Evolutionary conservation across 2,113 vertebrate species (phyloP), one percentile per base, ranked within the genome.

Genomic region (Neotragus moschatus): DNA sequence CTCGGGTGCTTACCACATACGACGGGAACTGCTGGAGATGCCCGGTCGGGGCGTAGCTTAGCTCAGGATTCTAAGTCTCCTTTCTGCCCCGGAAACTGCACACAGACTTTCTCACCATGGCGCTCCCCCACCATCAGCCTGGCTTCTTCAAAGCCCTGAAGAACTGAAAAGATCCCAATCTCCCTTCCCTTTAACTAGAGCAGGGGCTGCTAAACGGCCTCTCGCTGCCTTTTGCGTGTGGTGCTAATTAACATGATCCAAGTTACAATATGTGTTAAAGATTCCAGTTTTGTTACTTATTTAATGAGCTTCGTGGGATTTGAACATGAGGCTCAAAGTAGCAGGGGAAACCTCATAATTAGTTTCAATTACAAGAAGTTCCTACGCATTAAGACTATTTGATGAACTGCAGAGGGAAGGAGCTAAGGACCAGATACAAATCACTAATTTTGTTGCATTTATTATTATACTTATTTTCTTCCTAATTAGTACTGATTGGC

Each of bases 241-340:
- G 97, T 98, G 97, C 98, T 98, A 99, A 98, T 99, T 99, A 99
- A 98, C 28, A 19, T 96, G 98, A 99, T 98, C 95, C 96, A 98
- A 99, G 98, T 98, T 99, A 98, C 98, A 99, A 98, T 98, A 98
- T 98, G 98, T 98, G 97, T 97, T 98, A 98, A 99, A 98, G 98
- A 99, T 99, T 99, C 98, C 97, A 98, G 98, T 98, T 98, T 99
- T 99, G 98, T 98, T 98, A 98, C 98, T 98, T 99, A 98, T 98
- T 99, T 99, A 99, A 99, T 98, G 99, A 99, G 99, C 98, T 99
- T 99, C 47, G 11, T 98, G 98, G 99, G 99, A 99, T 99, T 99
- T 99, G 98, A 99, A 98, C 98, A 98, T 95, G 98, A 99, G 97
- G 97, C 98, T 98, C 98, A 97, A 98, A 99, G 98, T 98, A 99